phyloP scores from a whole-genome alignment of 2,113 vertebrate species.

The western clawed frog (Xenopus tropicalis) region DNA sequence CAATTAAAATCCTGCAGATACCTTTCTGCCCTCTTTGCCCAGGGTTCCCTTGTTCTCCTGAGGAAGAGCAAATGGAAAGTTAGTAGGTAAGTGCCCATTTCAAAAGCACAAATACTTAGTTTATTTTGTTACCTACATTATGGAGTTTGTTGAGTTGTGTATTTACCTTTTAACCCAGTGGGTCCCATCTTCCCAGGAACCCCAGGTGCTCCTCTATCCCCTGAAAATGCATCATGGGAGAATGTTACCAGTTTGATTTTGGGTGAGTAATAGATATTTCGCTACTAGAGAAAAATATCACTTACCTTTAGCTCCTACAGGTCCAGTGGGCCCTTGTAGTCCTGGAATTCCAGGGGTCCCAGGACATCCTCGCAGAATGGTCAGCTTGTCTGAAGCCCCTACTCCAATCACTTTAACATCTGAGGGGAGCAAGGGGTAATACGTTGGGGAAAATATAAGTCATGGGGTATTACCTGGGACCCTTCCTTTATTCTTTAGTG shows the following conservation, averaged over 20 bases:
- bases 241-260: background rate
- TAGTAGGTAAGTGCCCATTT: background rate
- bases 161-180: conserved; percentile 14
- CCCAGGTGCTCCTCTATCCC: conserved; percentile 13
- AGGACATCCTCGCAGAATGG: conserved; percentile 15
- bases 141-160: background rate
- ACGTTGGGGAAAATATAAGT: too few relatives aligned
- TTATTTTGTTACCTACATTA: too few relatives aligned
- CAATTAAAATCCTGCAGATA: background rate
- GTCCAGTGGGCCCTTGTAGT: conserved; percentile 1
- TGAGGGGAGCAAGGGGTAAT: background rate
- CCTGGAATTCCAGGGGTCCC: conserved; percentile 1
- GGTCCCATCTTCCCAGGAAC: conserved; percentile 30
- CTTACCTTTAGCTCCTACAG: background rate
- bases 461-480: too few relatives aligned
- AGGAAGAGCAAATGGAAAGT: background rate
- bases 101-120: too few relatives aligned
- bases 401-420: conserved; percentile 1
- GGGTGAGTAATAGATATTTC: background rate
- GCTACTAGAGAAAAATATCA: background rate
- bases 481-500: too few relatives aligned
- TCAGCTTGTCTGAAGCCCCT: conserved; percentile 4
- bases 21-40: background rate
- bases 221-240: background rate
- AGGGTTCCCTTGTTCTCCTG: conserved; percentile 1